Percentiles rank a stretch among this genome's conserved stretches.
phyloP scores from a whole-genome alignment of 2,888 invertebrate species.

The Melipona bicolor region DNA sequence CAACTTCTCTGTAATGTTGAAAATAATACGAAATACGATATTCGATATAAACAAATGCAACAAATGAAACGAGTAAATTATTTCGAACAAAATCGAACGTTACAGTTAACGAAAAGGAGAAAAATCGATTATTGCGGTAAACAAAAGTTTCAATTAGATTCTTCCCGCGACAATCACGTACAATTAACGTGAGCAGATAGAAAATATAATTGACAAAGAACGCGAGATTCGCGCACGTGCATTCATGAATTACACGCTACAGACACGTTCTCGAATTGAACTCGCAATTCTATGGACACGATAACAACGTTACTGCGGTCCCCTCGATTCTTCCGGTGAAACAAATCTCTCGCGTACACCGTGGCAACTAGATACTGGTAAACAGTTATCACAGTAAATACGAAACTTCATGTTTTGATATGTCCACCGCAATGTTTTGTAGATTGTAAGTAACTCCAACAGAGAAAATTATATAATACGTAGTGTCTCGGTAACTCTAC shows the following conservation, averaged over 20 bases:
- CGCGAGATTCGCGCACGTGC: background rate
- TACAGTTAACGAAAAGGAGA: background rate
- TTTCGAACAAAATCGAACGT: background rate
- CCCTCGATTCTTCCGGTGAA: slow-evolving; percentile 22
- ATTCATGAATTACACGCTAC: background rate
- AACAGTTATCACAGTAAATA: slow-evolving; percentile 36
- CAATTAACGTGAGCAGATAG: background rate
- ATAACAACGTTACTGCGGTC: slow-evolving; percentile 19
- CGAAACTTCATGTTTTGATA: slow-evolving; percentile 8
- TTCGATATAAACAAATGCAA: too few relatives aligned
- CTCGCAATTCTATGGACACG: slow-evolving; percentile 5
- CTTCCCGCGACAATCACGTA: background rate
- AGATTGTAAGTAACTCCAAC: background rate
- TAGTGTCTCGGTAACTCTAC: too few relatives aligned
- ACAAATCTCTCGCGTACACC: slow-evolving; percentile 22
- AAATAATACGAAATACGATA: too few relatives aligned
- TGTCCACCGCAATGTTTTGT: background rate
- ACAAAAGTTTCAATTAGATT: background rate
- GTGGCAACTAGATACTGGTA: slow-evolving; percentile 21
- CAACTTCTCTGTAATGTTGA: too few relatives aligned
- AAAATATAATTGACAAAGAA: background rate
- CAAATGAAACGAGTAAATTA: too few relatives aligned
- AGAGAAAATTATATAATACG: background rate
- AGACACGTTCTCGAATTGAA: background rate
- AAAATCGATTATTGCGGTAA: background rate